Base-by-base conservation (phyloP, 2,113 vertebrate species). In the Tragulus kanchil region DNA sequence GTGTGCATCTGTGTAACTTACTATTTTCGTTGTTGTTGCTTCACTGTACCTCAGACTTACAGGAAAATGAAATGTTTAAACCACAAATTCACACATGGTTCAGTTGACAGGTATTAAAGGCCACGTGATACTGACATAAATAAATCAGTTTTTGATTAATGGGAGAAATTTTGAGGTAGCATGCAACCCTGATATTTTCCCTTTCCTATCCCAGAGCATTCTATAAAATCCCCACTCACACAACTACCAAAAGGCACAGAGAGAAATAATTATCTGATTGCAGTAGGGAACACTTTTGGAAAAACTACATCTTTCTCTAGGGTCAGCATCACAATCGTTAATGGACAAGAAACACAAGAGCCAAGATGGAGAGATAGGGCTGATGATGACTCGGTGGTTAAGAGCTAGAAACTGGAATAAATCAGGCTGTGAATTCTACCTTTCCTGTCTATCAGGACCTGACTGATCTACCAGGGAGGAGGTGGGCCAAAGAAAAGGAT, bases 11-110 rank as follows among this genome's bases (percentile, higher is more conserved):
- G 10, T 64, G 13, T 14, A 79, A 79, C 45, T 85, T 75, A 71
- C n/a, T 85, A 2, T 52, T 91, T 89, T 26, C 58, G 90, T 61
- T 94, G 78, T 28, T 50, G 28, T 50, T 82, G 19, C 23, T 83
- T 84, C 56, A 12, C 6, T 67, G 1, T 48, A 12, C 50, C 67
- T 96, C 50, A 73, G 42, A 86, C 81, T 62, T 50, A 85, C 0
- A 81, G 75, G 62, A 81, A 96, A 94, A 96, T 81, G 48, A 92
- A 94, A 93, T 71, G 52, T 94, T 85, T 95, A 95, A 97, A 50
- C 16, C 58, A 81, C 54, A 82, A 54, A 84, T 90, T 91, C 87
- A 50, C 73, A 92, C 69, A 67, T 31, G 62, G 42, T 64, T 85
- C 84, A 86, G 83, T 14, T 13, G 10, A 92, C 79, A 92, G 75